Conservation (phyloP, 1,140 invertebrate genomes). For the Papilio machaon region DNA sequence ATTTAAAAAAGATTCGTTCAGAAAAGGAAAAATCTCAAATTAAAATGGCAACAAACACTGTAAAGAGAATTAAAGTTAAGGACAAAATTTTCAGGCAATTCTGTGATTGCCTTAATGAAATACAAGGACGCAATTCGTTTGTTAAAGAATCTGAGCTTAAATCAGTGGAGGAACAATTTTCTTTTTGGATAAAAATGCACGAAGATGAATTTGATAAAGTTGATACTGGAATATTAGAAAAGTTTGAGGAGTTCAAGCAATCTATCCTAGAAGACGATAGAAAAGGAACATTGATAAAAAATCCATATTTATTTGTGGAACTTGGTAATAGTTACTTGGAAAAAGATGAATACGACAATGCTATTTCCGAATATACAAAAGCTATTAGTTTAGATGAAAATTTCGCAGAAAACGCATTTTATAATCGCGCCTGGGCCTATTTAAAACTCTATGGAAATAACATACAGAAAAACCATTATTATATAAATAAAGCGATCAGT, state of each 20-base stretch:
- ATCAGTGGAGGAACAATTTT: slow-evolving; percentile 21
- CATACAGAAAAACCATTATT: background rate
- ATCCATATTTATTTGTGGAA: slow-evolving; percentile 3
- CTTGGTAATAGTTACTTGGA: slow-evolving; percentile 15
- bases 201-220: slow-evolving; percentile 2
- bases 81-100: slow-evolving; percentile 20
- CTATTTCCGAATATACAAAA: slow-evolving; percentile 11
- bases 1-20: slow-evolving; percentile 18
- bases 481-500: background rate
- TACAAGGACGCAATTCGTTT: background rate
- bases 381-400: slow-evolving; percentile 18
- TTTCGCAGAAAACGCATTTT: slow-evolving; percentile 21
- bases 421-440: slow-evolving; percentile 22
- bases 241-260: slow-evolving; percentile 12
- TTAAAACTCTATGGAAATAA: slow-evolving; percentile 3
- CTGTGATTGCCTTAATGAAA: slow-evolving; percentile 3
- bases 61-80: slow-evolving; percentile 8
- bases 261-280: slow-evolving; percentile 7
- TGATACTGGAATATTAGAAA: background rate
- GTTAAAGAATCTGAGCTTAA: slow-evolving; percentile 11
- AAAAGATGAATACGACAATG: background rate
- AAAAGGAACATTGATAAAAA: slow-evolving; percentile 9
- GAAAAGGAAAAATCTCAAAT: slow-evolving; percentile 1
- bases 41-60: background rate
- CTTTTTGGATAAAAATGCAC: slow-evolving; percentile 11